Base-by-base conservation (phyloP, 2,797 vertebrate species). In the Glossophaga mutica region DNA sequence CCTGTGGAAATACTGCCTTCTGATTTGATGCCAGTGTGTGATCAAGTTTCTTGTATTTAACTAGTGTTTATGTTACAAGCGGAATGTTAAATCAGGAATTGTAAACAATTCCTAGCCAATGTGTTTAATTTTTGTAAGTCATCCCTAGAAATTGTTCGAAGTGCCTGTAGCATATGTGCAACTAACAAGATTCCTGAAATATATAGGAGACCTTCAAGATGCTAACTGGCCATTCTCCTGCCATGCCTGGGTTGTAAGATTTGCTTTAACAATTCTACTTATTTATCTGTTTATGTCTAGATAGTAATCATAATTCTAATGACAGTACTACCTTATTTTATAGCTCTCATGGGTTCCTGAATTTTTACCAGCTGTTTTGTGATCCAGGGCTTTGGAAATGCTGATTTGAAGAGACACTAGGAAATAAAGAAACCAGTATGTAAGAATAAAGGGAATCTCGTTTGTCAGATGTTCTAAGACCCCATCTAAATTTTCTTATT, bases 141-240 rank as follows among this genome's bases (percentile, higher is more conserved):
- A 97, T 96, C 96, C 95, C 94, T 96, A 96, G 92, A 97, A 97
- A 95, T 94, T 96, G 87, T 96, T 97, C 90, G 96, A 85, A 97
- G 96, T 94, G 68, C 83, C 90, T 97, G 95, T 95, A 94, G 96
- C 92, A 96, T 95, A 95, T 96, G 91, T 91, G 73, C 92, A 93
- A 68, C 90, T 91, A 94, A 32, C 90, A 97, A 96, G 87, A 96
- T 95, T 18, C 39, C 62, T 83, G 90, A 96, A 90, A 88, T 68
- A 77, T 65, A 91, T 85, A 96, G 89, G 32, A 96, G 94, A 83
- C 2, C 68, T 94, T 91, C 83, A 97, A 95, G 86, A 96, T 74
- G 74, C 55, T 55, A 74, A 89, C 62, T 88, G 48, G 22, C 24
- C n/a, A 82, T 82, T 29, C 2, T 18, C 46, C 4, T 92, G 52